These are phyloP conservation scores for Natator depressus DNA, from an alignment of 2,113 vertebrate genomes.

Conservation along the genomic window DNA sequence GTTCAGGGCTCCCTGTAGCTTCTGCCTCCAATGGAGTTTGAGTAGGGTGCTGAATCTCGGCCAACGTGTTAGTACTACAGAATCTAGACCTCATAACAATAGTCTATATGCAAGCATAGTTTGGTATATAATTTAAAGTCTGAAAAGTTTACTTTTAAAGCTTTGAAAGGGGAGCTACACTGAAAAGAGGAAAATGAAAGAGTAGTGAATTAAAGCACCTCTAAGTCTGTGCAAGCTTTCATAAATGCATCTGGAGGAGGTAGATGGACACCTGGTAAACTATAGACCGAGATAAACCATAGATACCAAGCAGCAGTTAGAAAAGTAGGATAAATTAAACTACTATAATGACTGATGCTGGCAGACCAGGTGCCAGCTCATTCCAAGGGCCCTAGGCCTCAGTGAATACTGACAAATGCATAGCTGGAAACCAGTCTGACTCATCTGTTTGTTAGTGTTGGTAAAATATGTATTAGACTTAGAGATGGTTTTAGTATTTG, in stretches of 20 bases:
- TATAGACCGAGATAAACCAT: background rate
- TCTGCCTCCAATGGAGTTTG: background rate
- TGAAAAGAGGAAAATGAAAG: background rate
- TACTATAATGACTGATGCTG: background rate
- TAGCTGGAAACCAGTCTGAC: background rate
- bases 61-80: accelerated
- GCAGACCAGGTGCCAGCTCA: background rate
- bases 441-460: too few relatives aligned
- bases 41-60: background rate
- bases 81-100: background rate
- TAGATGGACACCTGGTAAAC: background rate
- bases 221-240: background rate
- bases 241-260: background rate
- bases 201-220: background rate
- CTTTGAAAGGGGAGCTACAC: background rate
- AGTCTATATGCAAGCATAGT: background rate
- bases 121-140: background rate
- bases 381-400: background rate
- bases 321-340: background rate
- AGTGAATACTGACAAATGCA: background rate
- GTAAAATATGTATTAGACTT: background rate
- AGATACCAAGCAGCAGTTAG: background rate
- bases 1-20: background rate
- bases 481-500: background rate
- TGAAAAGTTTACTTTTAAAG: background rate